Base-by-base conservation (phyloP, 1,140 invertebrate genomes). In the Saccostrea echinata region DNA sequence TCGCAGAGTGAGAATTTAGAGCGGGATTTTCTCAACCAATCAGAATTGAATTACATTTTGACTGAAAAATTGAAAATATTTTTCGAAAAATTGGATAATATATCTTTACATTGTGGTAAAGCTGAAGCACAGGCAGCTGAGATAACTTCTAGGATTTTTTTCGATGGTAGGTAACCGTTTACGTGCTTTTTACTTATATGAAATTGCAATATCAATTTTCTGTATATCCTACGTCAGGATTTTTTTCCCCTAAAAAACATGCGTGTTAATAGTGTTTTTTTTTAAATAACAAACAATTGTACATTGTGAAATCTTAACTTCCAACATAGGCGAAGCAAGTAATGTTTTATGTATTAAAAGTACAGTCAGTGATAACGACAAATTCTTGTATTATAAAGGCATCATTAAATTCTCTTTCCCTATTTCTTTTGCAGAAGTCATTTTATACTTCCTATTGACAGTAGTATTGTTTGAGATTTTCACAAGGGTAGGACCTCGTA, bases 381-480 rank as follows among this genome's bases (percentile, higher is more conserved):
- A 43, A 6, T 43, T 1, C 35, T 3, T 43, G 35, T 43, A 1
- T 43, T 1, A 43, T 43, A 3, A 43, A 43, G 1, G 35, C 6
- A 43, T 6, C 35, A 43, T 43, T 1, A 6, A 43, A 1, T 43
- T 43, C 6, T 6, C 35, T 6, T 43, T 43, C 6, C 35, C 1
- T 3, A 43, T 43, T 3, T 71, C 27, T 30, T 12, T 71, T 71
- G n/a, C 68, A 71, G 68, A 71, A 16, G 8, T 71, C 6, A 71
- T 71, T 13, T 71, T 71, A 27, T 71, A 71, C 68, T 71, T 71
- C 27, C 68, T 71, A 13, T 71, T 71, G 30, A 71, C 68, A 13
- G 9, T 71, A 30, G 68, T 71, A 27, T 13, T 71, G 24, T 71
- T 27, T 30, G 68, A 71, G 68, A 30, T 71, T 71, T 71, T 71